Percentiles rank a stretch among this genome's conserved stretches.
Conservation (phyloP, 2,888 invertebrate genomes). For the Ophion slaviceki region DNA sequence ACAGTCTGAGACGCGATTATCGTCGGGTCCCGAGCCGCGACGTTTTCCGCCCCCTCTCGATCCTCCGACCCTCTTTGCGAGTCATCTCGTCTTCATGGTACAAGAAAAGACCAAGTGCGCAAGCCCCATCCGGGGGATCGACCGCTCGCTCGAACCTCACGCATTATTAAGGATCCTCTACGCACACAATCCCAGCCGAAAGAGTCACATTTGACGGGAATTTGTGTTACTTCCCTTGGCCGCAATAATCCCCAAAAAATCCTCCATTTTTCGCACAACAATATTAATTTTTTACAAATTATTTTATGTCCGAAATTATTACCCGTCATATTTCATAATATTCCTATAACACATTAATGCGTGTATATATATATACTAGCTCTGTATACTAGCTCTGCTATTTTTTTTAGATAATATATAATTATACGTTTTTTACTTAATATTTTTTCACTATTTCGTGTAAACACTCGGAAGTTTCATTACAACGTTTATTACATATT, state of each 20-base stretch:
- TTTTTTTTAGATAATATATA: no score
- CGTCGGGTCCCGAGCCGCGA: slow-evolving; percentile 42
- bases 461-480: no score
- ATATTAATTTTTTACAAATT: no score
- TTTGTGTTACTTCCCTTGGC: no score
- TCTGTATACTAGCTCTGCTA: no score
- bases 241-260: not conserved
- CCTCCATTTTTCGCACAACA: not conserved
- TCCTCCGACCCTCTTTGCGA: slow-evolving; percentile 62
- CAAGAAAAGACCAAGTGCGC: slow-evolving; percentile 55
- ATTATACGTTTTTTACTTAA: no score
- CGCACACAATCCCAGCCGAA: not conserved
- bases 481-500: no score
- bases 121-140: slow-evolving; percentile 45
- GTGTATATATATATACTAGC: no score
- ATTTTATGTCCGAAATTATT: no score
- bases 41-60: slow-evolving; percentile 41
- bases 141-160: not conserved
- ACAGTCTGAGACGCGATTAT: slow-evolving; percentile 48
- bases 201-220: not conserved
- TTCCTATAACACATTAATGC: no score
- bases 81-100: slow-evolving; percentile 42
- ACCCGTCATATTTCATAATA: no score
- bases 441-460: no score
- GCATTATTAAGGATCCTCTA: slow-evolving; percentile 3